Evolutionary conservation across 2,888 invertebrate species (phyloP).

Genomic region (Fragum whitleyi): DNA sequence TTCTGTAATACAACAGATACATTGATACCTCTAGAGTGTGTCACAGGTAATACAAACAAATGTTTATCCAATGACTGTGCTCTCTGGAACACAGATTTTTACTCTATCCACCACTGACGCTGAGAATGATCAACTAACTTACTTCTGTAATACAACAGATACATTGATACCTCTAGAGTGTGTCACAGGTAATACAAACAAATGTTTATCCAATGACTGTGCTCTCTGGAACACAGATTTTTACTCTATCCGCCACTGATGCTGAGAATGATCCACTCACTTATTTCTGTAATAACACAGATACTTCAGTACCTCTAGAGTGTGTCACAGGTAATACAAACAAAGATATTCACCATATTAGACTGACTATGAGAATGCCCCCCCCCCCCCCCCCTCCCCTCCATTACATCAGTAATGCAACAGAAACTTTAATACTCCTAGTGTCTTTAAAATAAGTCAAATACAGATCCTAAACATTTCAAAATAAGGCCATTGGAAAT

Average conservation of each 20-base stretch:
- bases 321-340: conserved; percentile 39
- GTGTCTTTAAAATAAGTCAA: no score
- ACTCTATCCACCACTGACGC: conserved; percentile 33
- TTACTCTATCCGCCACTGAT: conserved; percentile 29
- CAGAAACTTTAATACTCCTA: no score
- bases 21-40: conserved; percentile 37
- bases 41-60: conserved; percentile 33
- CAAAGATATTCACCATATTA: no score
- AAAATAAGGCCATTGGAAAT: no score
- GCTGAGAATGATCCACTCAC: conserved; percentile 40
- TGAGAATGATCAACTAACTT: conserved; percentile 38
- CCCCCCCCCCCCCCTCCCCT: no score
- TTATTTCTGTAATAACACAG: conserved; percentile 28
- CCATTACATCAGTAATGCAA: no score
- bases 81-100: conserved; percentile 28
- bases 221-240: conserved; percentile 23
- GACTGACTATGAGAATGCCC: no score
- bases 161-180: conserved; percentile 36
- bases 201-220: conserved; percentile 1
- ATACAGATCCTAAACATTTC: no score
- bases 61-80: conserved; percentile 12
- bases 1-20: conserved; percentile 28
- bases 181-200: conserved; percentile 24
- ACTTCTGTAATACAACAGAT: conserved; percentile 30
- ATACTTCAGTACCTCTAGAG: conserved; percentile 32